Conservation (phyloP, 2,888 invertebrate species). For the Rhimphoctona megacephalus region DNA sequence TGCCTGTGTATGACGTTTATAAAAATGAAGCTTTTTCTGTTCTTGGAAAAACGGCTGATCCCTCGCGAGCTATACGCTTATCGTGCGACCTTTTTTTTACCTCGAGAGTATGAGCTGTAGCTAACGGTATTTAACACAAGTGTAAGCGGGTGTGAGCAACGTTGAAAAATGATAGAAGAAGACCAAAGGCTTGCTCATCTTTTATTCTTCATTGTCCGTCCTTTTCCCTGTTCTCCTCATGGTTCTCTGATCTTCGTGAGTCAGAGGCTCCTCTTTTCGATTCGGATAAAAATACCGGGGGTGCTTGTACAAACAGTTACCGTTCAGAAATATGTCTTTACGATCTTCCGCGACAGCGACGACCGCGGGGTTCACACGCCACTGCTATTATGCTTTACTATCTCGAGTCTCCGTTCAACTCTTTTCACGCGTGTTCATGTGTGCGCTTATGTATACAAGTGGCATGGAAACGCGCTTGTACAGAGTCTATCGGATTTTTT, state of each 20-base stretch:
- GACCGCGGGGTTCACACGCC: slow-evolving; percentile 71
- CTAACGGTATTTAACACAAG: slow-evolving; percentile 53
- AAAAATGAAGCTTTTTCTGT: background rate
- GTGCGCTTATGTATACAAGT: slow-evolving; percentile 18
- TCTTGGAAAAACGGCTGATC: slow-evolving; percentile 9
- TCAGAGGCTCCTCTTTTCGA: slow-evolving; percentile 73
- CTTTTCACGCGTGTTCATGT: slow-evolving; percentile 29
- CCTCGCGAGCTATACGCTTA: background rate
- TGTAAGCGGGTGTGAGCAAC: slow-evolving; percentile 29
- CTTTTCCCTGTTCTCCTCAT: slow-evolving; percentile 50
- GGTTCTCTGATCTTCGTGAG: slow-evolving; percentile 79
- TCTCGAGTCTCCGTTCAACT: slow-evolving; percentile 51
- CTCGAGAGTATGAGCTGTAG: slow-evolving; percentile 46
- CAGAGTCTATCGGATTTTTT: slow-evolving; percentile 60
- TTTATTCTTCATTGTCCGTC: slow-evolving; percentile 48
- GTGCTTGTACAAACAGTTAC: slow-evolving; percentile 81
- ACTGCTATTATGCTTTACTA: slow-evolving; percentile 50
- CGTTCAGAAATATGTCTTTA: slow-evolving; percentile 68
- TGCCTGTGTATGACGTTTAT: slow-evolving; percentile 3
- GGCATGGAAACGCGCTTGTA: slow-evolving; percentile 21
- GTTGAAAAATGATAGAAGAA: slow-evolving; percentile 36
- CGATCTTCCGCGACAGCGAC: slow-evolving; percentile 68
- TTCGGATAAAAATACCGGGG: slow-evolving; percentile 81
- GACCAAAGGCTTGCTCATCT: slow-evolving; percentile 52
- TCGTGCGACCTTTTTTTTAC: slow-evolving; percentile 24